Evolutionary conservation across 2,888 invertebrate genomes (phyloP).

Genomic region (Acanthococcus lagerstroemiae): DNA sequence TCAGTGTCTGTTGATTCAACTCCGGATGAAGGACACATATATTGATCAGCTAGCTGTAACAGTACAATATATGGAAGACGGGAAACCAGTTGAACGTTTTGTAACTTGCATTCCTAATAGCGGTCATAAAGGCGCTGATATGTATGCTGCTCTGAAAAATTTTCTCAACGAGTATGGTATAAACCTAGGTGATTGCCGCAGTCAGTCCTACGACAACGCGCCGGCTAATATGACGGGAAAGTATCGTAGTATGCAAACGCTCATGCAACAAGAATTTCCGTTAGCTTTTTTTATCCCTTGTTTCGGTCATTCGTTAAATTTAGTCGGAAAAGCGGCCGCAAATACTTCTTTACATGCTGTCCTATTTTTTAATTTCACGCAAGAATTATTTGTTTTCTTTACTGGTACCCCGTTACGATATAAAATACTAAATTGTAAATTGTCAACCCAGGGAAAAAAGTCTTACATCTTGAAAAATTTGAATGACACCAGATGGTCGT

Average conservation of each 20-base stretch:
- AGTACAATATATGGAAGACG: slow-evolving; percentile 36
- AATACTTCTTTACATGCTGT: neutral
- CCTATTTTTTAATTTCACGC: neutral
- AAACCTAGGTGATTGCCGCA: neutral
- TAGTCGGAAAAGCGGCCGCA: neutral
- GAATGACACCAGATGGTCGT: neutral
- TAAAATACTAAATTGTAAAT: neutral
- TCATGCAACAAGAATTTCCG: neutral
- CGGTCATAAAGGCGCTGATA: slow-evolving; percentile 10
- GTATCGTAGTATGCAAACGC: no score
- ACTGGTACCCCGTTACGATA: neutral
- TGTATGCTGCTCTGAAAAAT: no score
- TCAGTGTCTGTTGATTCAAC: slow-evolving; percentile 37
- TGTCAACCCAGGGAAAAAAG: neutral
- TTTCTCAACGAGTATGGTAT: neutral
- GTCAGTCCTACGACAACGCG: neutral
- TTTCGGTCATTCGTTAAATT: neutral
- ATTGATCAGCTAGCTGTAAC: slow-evolving; percentile 37
- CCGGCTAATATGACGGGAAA: neutral
- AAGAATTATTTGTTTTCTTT: neutral
- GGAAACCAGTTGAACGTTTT: slow-evolving; percentile 37
- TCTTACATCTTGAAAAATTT: neutral
- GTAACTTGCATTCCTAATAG: slow-evolving; percentile 35
- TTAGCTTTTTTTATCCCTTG: neutral
- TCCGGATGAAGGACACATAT: slow-evolving; percentile 35